A percentile compares a stretch with the other conserved stretches of the same genome.
Conservation (phyloP, 2,888 invertebrate genomes). For the Mylabris sibirica region DNA sequence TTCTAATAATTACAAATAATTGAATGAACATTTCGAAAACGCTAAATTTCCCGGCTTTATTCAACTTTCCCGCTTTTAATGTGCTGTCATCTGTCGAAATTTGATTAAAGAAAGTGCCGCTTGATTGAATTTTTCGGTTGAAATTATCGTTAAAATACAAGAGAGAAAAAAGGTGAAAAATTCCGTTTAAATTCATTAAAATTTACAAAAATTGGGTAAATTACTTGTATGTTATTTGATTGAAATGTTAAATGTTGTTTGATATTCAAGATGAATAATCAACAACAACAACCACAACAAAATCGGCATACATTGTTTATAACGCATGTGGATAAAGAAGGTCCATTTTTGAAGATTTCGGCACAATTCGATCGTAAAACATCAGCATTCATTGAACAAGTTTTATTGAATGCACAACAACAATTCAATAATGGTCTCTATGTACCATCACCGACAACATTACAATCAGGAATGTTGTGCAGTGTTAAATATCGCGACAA, state of each 20-base stretch:
- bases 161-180: neutral
- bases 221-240: neutral
- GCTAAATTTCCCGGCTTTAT: neutral
- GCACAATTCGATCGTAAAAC: conserved; percentile 72
- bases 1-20: no score
- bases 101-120: neutral
- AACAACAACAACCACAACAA: neutral
- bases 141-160: neutral
- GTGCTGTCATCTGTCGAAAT: neutral
- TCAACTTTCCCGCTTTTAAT: neutral
- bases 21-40: neutral
- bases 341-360: conserved; percentile 74
- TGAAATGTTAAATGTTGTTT: neutral
- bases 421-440: conserved; percentile 62
- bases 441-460: conserved; percentile 48
- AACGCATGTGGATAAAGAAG: conserved; percentile 74
- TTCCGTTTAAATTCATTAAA: neutral
- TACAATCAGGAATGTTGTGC: conserved; percentile 66
- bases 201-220: neutral
- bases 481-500: conserved; percentile 74
- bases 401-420: conserved; percentile 60
- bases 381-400: conserved; percentile 67
- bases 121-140: neutral
- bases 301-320: conserved; percentile 55
- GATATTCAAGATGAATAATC: neutral